A percentile compares a stretch with the other conserved stretches of the same genome.
These are phyloP conservation scores for Digitonthophagus gazella DNA, from an alignment of 2,888 invertebrate species.

Conservation along the genomic window DNA sequence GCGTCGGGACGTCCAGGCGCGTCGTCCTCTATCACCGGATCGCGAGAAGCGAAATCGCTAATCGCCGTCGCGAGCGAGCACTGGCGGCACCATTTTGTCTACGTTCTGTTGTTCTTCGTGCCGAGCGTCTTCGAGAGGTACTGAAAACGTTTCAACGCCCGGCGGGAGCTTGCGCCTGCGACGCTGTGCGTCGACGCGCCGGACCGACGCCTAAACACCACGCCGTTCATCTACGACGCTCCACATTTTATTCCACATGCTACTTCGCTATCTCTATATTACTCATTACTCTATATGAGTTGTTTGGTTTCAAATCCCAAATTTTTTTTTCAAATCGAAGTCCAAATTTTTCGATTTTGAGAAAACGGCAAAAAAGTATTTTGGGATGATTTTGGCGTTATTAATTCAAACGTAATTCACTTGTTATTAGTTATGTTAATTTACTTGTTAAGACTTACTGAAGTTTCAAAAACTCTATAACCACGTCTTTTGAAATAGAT, in stretches of 20 bases:
- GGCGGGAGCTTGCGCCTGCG: constrained; percentile 33
- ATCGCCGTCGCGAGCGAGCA: constrained; percentile 3
- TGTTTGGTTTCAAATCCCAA: too few species aligned
- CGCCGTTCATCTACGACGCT: constrained; percentile 26
- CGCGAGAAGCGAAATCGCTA: constrained; percentile 25
- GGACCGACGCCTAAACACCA: constrained; percentile 34
- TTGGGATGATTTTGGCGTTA: too few species aligned
- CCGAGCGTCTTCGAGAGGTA: constrained; percentile 30
- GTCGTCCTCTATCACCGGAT: neutral
- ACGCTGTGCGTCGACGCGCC: constrained; percentile 33
- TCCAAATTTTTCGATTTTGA: too few species aligned
- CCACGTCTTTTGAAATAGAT: too few species aligned
- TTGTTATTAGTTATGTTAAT: too few species aligned
- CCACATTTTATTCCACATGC: neutral
- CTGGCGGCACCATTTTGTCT: constrained; percentile 31
- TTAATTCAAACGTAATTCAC: too few species aligned
- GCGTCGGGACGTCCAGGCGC: constrained; percentile 2
- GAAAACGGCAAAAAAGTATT: too few species aligned
- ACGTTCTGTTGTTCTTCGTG: constrained; percentile 16
- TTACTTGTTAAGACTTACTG: too few species aligned
- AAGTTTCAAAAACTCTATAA: too few species aligned
- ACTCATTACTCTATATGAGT: too few species aligned
- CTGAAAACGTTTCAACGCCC: constrained; percentile 17
- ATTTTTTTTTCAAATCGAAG: too few species aligned
- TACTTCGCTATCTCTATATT: neutral